Evolutionary conservation across 1,140 invertebrate species (phyloP), one percentile per base, ranked within the genome.

Genomic region (Hyles vespertilio): DNA sequence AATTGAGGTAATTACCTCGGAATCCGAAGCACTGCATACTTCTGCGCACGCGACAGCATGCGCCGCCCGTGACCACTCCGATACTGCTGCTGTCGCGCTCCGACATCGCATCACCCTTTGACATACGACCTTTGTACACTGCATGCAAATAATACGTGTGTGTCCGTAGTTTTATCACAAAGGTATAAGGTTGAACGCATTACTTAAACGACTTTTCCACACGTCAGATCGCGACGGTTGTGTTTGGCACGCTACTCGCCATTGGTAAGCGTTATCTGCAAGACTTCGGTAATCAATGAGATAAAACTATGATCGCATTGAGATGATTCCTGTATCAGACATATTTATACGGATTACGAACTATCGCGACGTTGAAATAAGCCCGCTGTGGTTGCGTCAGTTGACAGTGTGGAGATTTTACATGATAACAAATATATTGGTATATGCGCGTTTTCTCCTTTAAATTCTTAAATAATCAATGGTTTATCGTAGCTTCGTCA

Each of bases 1-100:
- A 70, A 72, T 64, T 66, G 56, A 46, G n/a, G 53, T 36, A 52
- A 65, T 81, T 84, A 88, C 85, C 85, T 63, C 76, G 68, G 63
- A 86, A 81, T 76, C 83, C 81, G 66, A 88, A 88, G 66, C 85
- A 88, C 77, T 81, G 81, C 81, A 88, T 86, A 55, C 70, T 85
- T 11, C 81, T 62, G 55, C 85, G 82, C 69, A 79, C 78, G 69
- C 79, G 81, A 56, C 82, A 87, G 63, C 84, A 85, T n/a, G 77
- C 72, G 53, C 75, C 70, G 10, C 12, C 47, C 48, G 53, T 69
- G 51, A 59, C 64, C 48, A 71, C 70, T 56, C 64, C 71, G 36
- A 74, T 57, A 69, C 71, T 72, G 63, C 47, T 61, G 55, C 56
- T 77, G 71, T 84, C 81, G 58, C 76, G 63, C 61, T 80, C 84